These are phyloP conservation scores for Gymnoscopelus braueri DNA, from an alignment of 2,797 vertebrate genomes.

Conservation along the genomic window DNA sequence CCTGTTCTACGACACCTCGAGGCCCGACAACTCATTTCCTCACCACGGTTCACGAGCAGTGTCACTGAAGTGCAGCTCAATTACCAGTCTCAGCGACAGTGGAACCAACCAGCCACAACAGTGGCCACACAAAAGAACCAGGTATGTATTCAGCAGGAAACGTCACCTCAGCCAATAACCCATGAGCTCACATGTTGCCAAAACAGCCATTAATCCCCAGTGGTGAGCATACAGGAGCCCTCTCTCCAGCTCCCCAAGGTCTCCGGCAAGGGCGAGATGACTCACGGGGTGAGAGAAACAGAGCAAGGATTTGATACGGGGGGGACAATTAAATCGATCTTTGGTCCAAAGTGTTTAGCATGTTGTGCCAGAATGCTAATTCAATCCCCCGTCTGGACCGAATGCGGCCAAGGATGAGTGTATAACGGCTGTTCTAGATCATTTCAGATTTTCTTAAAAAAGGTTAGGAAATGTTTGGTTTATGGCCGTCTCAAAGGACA, in stretches of 20 bases:
- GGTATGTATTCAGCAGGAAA: slow-evolving; percentile 77
- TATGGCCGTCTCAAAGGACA: neutral
- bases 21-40: slow-evolving; percentile 39
- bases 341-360: slow-evolving; percentile 24
- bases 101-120: slow-evolving; percentile 51
- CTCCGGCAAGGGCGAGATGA: slow-evolving; percentile 40
- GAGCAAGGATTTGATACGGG: slow-evolving; percentile 28
- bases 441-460: neutral
- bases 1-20: slow-evolving; percentile 55
- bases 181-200: slow-evolving; percentile 81
- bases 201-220: slow-evolving; percentile 81
- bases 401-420: neutral
- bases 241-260: slow-evolving; percentile 33
- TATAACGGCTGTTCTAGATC: neutral
- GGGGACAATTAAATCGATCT: slow-evolving; percentile 44
- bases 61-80: slow-evolving; percentile 70
- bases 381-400: slow-evolving; percentile 1
- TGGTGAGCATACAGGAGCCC: slow-evolving; percentile 59
- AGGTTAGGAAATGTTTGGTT: neutral
- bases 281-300: slow-evolving; percentile 31
- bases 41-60: slow-evolving; percentile 44
- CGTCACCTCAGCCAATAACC: slow-evolving; percentile 75
- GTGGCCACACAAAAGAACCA: slow-evolving; percentile 74
- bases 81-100: slow-evolving; percentile 62
- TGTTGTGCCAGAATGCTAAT: neutral